Conservation (phyloP, 2,113 vertebrate genomes). For the Bubo bubo region DNA sequence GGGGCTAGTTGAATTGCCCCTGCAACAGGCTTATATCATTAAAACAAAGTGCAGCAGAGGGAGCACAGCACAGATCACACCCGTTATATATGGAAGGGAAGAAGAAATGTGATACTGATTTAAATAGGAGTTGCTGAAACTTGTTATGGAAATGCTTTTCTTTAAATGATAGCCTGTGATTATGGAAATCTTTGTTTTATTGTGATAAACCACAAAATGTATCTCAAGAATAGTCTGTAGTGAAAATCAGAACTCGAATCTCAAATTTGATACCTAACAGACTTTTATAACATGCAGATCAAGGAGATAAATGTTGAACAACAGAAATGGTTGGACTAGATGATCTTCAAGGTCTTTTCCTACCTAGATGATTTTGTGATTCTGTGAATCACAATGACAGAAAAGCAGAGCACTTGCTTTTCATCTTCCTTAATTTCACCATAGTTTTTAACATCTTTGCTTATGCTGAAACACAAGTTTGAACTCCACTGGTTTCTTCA, state of each 20-base stretch:
- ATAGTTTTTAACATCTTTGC: background rate
- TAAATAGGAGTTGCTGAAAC: background rate
- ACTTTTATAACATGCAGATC: constrained; percentile 10
- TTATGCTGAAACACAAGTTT: background rate
- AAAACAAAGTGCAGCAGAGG: background rate
- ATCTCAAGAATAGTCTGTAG: constrained; percentile 36
- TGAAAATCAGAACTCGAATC: constrained; percentile 27
- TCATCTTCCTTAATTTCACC: background rate
- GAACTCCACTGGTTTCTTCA: background rate
- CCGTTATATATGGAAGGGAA: background rate
- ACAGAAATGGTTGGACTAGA: background rate
- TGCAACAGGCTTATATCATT: background rate
- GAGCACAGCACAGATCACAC: background rate
- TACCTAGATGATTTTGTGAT: too few species aligned
- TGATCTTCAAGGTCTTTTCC: too few species aligned
- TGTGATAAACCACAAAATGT: constrained; percentile 14
- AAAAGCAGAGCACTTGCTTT: background rate
- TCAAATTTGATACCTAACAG: constrained; percentile 10
- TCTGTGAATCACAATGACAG: too few species aligned
- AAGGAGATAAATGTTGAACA: background rate
- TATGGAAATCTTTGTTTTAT: constrained; percentile 18
- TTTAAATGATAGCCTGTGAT: constrained; percentile 16
- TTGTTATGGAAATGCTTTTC: constrained; percentile 28
- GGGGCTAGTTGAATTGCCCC: background rate
- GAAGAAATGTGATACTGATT: background rate